Evolutionary conservation across 2,113 vertebrate genomes (phyloP), one percentile per base, ranked within the genome.

Genomic region (Picathartes gymnocephalus): DNA sequence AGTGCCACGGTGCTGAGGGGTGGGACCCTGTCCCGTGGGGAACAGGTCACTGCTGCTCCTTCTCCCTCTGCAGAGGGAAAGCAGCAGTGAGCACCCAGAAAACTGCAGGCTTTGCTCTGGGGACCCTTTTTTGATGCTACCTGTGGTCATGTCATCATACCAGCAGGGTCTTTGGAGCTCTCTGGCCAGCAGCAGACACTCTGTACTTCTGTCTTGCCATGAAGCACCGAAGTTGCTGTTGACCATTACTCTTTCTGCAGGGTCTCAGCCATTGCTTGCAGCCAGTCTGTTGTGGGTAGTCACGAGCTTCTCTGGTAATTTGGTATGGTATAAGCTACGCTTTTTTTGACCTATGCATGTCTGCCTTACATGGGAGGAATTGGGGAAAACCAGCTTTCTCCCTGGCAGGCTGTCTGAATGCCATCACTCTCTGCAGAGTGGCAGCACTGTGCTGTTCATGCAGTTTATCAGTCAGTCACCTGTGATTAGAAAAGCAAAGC

Each of bases 1-100:
- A 2, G 39, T 82, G 60, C 31, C 1, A 0, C 13, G 25, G 48
- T 50, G 48, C 33, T 1, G 37, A 60, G 61, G 30, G 35, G 14
- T 72, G 24, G 35, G 35, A 78, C 14, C 9, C 7, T 44, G 28
- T 15, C 15, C 14, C 1, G 0, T 0, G 1, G n/a, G 33, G 44
- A 76, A 2, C 23, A 16, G n/a, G 10, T 77, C 3, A 1, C n/a
- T 91, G n/a, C 60, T 81, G 35, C 31, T 68, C 31, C 69, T 19
- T 35, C 45, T 60, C 48, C 48, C 0, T 40, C 33, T 85, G 44
- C 61, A 58, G 53, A n/a, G 35, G 28, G 22, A 56, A 68, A 74
- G 50, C 54, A 60, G 37, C 54, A 12, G 27, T 35, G 35, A 62
- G 47, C 42, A 33, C 50, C 24, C 30, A 33, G n/a, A 22, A n/a